These are phyloP conservation scores for Grantiella picta DNA, from an alignment of 2,113 vertebrate genomes.

Conservation along the genomic window DNA sequence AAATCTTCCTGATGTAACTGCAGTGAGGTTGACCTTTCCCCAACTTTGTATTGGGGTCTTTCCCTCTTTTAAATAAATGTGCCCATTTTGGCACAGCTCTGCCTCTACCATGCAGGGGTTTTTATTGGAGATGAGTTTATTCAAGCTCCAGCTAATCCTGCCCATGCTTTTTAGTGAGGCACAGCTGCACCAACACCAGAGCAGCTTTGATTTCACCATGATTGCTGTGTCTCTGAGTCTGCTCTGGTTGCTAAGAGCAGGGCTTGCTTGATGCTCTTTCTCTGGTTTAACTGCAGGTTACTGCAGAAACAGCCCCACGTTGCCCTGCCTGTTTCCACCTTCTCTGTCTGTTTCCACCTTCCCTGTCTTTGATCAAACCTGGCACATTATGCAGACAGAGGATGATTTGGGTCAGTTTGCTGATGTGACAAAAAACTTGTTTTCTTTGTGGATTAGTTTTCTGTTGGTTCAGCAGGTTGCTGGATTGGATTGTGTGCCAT, in stretches of 20 bases:
- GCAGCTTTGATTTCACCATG: background rate
- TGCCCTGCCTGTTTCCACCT: background rate
- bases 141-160: background rate
- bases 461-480: background rate
- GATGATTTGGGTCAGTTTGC: background rate
- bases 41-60: background rate
- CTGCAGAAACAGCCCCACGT: background rate
- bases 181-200: background rate
- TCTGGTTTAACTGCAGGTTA: background rate
- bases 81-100: background rate
- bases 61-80: background rate
- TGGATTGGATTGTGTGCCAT: background rate
- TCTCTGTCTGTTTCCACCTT: background rate
- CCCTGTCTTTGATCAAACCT: background rate
- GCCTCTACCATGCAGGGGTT: rapidly evolving
- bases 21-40: background rate
- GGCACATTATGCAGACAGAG: background rate
- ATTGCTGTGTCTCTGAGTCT: background rate
- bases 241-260: background rate
- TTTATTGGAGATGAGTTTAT: background rate
- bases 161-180: background rate
- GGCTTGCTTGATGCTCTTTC: background rate
- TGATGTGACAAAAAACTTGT: background rate
- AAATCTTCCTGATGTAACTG: background rate
- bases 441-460: background rate